Percentiles rank a stretch among this genome's conserved stretches.
These are phyloP conservation scores for Thymelicus sylvestris DNA, from an alignment of 2,888 invertebrate genomes.

Conservation along the genomic window DNA sequence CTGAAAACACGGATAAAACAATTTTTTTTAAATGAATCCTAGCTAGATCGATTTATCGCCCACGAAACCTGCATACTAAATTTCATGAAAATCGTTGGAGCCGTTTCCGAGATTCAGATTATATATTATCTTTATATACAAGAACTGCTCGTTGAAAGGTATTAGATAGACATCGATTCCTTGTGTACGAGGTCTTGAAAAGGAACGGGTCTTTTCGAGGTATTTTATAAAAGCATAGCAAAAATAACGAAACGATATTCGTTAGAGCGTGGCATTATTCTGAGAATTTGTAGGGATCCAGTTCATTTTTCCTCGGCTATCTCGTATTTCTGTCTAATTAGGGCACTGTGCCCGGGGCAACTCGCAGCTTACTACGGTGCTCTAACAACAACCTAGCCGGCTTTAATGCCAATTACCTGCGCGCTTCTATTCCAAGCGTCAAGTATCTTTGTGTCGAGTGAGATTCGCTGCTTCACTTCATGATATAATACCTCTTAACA, in stretches of 20 bases:
- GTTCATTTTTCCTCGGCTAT: constrained; percentile 50
- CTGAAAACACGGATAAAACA: too few species aligned
- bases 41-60: too few species aligned
- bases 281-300: constrained; percentile 38
- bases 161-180: too few species aligned
- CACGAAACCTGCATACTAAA: too few species aligned
- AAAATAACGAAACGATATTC: constrained; percentile 17
- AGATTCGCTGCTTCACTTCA: constrained; percentile 51
- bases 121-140: too few species aligned
- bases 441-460: constrained; percentile 57
- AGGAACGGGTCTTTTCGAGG: constrained; percentile 25
- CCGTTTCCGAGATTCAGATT: too few species aligned
- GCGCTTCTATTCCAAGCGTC: constrained; percentile 65
- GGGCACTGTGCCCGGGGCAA: constrained; percentile 48
- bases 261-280: constrained; percentile 16
- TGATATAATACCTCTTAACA: constrained; percentile 44
- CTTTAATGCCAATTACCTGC: constrained; percentile 75
- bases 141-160: too few species aligned
- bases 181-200: background rate
- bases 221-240: background rate
- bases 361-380: constrained; percentile 53
- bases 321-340: constrained; percentile 72
- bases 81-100: too few species aligned
- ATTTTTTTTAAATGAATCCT: too few species aligned
- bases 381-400: constrained; percentile 65